Evolutionary conservation across 2,888 invertebrate genomes (phyloP).

Genomic region (Volucella zonaria): DNA sequence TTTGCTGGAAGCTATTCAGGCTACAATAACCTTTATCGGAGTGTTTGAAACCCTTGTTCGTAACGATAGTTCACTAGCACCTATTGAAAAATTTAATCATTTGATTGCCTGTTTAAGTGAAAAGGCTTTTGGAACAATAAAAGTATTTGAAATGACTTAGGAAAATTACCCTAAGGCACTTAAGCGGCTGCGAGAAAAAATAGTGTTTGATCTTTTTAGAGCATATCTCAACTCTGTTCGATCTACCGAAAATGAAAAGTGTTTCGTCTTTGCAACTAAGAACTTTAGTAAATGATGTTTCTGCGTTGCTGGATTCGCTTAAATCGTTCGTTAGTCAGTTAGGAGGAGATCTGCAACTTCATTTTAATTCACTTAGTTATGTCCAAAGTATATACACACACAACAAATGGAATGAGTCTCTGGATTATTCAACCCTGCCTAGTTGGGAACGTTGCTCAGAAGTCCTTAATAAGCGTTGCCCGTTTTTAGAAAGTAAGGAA

Average conservation of each 20-base stretch:
- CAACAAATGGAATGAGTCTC: slow-evolving; percentile 22
- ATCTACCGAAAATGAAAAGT: slow-evolving; percentile 19
- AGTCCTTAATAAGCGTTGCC: slow-evolving; percentile 5
- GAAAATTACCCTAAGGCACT: no score
- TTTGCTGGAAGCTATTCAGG: no score
- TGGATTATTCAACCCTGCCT: slow-evolving; percentile 1
- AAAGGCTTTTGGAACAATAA: no score
- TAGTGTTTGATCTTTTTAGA: slow-evolving; percentile 19
- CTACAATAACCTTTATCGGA: no score
- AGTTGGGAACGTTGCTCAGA: neutral
- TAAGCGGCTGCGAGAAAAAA: neutral
- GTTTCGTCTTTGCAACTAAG: slow-evolving; percentile 6
- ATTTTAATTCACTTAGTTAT: slow-evolving; percentile 24
- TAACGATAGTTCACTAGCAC: neutral
- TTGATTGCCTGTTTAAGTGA: no score
- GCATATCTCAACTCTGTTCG: slow-evolving; percentile 11
- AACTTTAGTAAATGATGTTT: neutral
- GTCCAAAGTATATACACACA: slow-evolving; percentile 2
- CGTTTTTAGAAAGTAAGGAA: slow-evolving; percentile 21
- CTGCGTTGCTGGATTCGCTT: no score
- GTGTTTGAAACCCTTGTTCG: no score
- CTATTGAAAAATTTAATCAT: neutral
- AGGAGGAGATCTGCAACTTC: slow-evolving; percentile 13
- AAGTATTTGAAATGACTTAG: no score
- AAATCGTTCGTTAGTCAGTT: neutral